These are phyloP conservation scores for Talpa occidentalis DNA, from an alignment of 2,113 vertebrate species.

Conservation along the genomic window DNA sequence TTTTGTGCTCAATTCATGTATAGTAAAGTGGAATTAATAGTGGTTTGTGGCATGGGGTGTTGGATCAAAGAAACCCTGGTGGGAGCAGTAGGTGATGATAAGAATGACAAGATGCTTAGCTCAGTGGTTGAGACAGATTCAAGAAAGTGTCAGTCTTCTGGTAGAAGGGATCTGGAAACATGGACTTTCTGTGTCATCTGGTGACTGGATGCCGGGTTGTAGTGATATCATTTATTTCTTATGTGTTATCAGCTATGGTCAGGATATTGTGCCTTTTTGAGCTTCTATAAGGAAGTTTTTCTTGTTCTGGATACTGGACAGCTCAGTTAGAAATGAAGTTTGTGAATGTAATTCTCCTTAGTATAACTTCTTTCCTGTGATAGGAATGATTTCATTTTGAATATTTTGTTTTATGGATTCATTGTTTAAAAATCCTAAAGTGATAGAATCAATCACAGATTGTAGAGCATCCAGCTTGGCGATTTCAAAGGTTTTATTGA, in stretches of 20 bases:
- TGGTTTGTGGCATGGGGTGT: background rate
- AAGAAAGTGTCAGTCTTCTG: background rate
- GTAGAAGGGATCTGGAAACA: background rate
- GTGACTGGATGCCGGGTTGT: background rate
- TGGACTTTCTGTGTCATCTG: accelerated
- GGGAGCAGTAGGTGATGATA: background rate
- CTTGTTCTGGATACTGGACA: background rate
- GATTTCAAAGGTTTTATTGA: background rate
- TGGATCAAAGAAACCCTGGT: slow-evolving; percentile 25
- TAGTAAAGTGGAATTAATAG: background rate
- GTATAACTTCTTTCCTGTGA: background rate
- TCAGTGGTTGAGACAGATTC: background rate
- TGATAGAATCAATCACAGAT: background rate
- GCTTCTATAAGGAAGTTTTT: background rate
- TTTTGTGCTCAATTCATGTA: background rate
- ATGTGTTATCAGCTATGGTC: background rate
- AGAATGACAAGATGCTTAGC: background rate
- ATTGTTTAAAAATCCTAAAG: background rate
- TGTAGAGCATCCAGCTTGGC: background rate
- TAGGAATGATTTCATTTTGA: slow-evolving; percentile 25
- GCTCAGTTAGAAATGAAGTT: background rate
- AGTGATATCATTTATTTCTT: background rate
- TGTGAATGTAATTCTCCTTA: background rate
- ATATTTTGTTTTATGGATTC: background rate
- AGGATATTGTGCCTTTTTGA: background rate